A percentile compares a stretch with the other conserved stretches of the same genome.
phyloP scores from a whole-genome alignment of 2,113 vertebrate genomes.

The Pteronura brasiliensis region DNA sequence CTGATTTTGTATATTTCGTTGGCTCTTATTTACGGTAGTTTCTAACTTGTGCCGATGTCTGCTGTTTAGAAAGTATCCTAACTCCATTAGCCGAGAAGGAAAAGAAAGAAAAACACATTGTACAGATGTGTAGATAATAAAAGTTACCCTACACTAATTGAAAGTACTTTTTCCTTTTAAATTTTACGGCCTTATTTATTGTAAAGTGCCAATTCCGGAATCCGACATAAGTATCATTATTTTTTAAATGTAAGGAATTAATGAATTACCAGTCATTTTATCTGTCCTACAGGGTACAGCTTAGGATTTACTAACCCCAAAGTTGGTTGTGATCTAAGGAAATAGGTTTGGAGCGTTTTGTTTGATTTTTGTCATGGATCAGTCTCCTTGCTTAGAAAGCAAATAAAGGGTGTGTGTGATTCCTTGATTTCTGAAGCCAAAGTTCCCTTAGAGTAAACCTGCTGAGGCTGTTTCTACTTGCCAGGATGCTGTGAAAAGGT shows the following conservation, averaged over 20 bases:
- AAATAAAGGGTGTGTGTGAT: background rate
- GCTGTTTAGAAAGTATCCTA: background rate
- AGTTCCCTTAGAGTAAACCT: background rate
- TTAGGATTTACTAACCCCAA: background rate
- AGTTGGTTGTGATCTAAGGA: background rate
- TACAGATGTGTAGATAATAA: background rate
- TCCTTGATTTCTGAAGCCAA: background rate
- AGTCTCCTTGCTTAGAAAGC: background rate
- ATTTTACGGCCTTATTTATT: slow-evolving; percentile 25
- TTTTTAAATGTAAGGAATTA: slow-evolving; percentile 1
- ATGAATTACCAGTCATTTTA: background rate
- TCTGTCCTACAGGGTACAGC: background rate
- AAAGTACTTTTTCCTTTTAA: background rate
- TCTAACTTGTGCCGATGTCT: background rate
- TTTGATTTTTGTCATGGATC: background rate
- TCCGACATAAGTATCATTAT: background rate
- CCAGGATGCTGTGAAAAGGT: background rate
- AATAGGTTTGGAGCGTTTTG: background rate
- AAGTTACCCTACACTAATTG: slow-evolving; percentile 1
- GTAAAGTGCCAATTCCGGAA: background rate
- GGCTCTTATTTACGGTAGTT: background rate
- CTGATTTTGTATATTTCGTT: background rate
- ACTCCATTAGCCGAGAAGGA: background rate
- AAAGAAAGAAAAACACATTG: background rate
- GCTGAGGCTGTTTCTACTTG: background rate